Percentiles rank a stretch among this genome's conserved stretches.
These are phyloP conservation scores for Tetragonula clypearis DNA, from an alignment of 1,140 invertebrate species.

Conservation along the genomic window DNA sequence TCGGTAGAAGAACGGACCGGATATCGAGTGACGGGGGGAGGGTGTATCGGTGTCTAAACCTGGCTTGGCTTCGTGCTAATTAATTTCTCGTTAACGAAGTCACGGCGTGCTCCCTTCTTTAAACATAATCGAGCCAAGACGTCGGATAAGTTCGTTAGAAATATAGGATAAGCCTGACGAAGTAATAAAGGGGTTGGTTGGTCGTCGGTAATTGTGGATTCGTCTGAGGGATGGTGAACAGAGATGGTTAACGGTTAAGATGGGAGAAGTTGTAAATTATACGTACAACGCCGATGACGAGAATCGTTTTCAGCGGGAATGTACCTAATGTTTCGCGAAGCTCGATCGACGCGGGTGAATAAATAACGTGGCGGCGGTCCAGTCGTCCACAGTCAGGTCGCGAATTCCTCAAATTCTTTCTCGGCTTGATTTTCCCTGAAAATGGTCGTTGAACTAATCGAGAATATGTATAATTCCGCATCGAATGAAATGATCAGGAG, in stretches of 20 bases:
- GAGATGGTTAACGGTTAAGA: not conserved
- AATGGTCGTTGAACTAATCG: not conserved
- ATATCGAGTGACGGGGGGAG: not conserved
- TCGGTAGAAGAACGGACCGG: not conserved
- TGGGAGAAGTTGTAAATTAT: constrained; percentile 15
- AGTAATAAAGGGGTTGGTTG: constrained; percentile 30
- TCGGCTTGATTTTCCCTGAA: not conserved
- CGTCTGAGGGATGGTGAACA: not conserved
- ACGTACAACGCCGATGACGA: constrained; percentile 24
- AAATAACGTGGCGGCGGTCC: too few species aligned
- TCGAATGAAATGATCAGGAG: too few species aligned
- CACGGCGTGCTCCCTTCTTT: constrained; percentile 32
- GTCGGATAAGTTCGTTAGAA: constrained; percentile 45
- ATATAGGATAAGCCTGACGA: constrained; percentile 40
- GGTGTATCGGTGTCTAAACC: not conserved
- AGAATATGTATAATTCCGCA: too few species aligned
- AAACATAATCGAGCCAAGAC: constrained; percentile 45
- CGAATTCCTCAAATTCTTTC: not conserved
- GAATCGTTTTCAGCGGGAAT: constrained; percentile 8
- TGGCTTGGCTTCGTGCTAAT: constrained; percentile 26
- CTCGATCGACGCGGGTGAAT: not conserved
- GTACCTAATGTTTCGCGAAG: not conserved
- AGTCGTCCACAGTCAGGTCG: too few species aligned
- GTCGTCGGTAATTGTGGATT: constrained; percentile 26
- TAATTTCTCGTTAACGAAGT: constrained; percentile 55